phyloP scores from a whole-genome alignment of 1,140 invertebrate species.

The Cephus cinctus region DNA sequence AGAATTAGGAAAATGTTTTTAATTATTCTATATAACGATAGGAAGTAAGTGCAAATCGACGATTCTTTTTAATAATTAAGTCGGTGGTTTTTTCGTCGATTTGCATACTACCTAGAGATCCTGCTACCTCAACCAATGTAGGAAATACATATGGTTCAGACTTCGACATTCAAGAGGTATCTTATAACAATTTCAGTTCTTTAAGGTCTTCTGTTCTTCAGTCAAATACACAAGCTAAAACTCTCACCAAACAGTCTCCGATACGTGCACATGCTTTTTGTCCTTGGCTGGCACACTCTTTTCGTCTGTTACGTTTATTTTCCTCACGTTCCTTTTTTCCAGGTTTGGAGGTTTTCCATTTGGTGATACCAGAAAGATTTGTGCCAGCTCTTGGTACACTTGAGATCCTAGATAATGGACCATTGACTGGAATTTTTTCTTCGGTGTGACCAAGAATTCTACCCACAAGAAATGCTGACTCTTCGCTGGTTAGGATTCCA shows the following conservation, averaged over 20 bases:
- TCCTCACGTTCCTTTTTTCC: conserved; percentile 42
- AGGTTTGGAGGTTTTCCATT: conserved; percentile 16
- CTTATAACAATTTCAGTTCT: no score
- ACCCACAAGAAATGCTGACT: conserved; percentile 37
- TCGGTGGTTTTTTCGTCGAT: no score
- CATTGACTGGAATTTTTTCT: neutral
- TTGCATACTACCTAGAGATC: no score
- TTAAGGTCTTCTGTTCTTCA: conserved; percentile 23
- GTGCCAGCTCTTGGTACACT: conserved; percentile 23
- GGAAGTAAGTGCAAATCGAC: no score
- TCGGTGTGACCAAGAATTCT: conserved; percentile 37
- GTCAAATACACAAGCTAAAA: conserved; percentile 52
- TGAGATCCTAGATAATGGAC: conserved; percentile 24
- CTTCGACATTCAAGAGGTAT: no score
- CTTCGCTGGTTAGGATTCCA: conserved; percentile 41
- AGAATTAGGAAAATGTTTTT: no score
- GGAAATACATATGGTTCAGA: no score
- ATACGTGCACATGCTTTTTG: conserved; percentile 46
- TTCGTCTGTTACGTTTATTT: conserved; percentile 47
- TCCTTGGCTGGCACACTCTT: conserved; percentile 43
- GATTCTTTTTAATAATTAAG: no score
- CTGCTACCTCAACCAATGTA: no score
- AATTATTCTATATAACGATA: no score
- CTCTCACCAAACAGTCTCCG: conserved; percentile 46
- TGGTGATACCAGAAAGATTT: neutral